Evolutionary conservation across 2,797 vertebrate genomes (phyloP).

Genomic region (Eulemur rubriventer): DNA sequence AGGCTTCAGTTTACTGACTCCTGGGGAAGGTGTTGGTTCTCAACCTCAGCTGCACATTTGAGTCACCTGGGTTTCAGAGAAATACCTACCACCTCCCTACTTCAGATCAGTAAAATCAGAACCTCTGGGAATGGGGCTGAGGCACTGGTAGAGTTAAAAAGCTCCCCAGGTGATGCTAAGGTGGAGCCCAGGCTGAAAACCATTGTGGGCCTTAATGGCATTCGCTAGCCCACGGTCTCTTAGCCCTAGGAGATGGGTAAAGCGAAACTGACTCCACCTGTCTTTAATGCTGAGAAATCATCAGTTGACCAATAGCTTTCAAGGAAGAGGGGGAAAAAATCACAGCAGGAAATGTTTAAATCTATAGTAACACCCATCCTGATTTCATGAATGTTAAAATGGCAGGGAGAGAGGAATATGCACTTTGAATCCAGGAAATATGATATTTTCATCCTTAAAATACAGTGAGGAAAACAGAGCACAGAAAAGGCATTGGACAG

Average conservation of each 20-base stretch:
- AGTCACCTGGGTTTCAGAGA: not conserved
- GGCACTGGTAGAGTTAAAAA: not conserved
- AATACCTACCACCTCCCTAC: not conserved
- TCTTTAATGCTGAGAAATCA: not conserved
- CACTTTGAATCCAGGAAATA: not conserved
- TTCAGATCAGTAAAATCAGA: not conserved
- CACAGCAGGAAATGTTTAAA: not conserved
- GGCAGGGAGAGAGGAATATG: not conserved
- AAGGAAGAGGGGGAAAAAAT: not conserved
- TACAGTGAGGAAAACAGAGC: not conserved
- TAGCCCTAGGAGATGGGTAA: not conserved
- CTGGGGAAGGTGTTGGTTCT: not conserved
- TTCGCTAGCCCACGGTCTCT: not conserved
- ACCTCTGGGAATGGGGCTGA: not conserved
- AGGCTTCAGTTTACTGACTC: not conserved
- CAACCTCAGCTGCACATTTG: not conserved
- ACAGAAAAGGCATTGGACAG: not conserved
- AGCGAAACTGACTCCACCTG: not conserved
- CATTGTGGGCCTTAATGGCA: not conserved
- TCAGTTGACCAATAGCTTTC: not conserved
- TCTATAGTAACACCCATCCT: not conserved
- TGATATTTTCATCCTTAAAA: not conserved
- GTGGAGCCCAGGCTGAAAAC: not conserved
- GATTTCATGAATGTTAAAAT: not conserved
- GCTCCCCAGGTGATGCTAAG: not conserved